phyloP scores from a whole-genome alignment of 2,888 invertebrate species.

The Diarsia rubi region DNA sequence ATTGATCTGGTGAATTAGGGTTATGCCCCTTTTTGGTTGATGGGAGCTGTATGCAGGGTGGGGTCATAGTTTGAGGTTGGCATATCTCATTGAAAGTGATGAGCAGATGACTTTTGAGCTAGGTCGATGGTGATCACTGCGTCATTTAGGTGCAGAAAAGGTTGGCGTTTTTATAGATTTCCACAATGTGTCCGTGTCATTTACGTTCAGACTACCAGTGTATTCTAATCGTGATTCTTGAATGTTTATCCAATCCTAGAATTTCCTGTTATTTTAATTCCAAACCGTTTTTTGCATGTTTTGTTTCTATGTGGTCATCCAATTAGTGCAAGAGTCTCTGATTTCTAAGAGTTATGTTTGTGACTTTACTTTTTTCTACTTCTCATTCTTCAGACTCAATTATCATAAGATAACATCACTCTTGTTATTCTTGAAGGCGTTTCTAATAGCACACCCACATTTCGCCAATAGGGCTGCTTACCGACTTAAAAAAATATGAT shows the following conservation, averaged over 20 bases:
- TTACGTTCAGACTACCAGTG: neutral
- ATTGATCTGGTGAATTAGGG: slow-evolving; percentile 34
- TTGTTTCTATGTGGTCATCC: neutral
- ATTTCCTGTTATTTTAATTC: neutral
- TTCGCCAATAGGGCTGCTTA: too few species aligned
- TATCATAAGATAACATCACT: neutral
- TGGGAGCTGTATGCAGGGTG: neutral
- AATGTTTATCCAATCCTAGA: neutral
- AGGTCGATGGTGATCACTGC: neutral
- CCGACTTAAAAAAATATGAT: too few species aligned
- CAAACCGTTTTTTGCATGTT: neutral
- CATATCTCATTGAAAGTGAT: slow-evolving; percentile 15
- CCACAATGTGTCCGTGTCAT: neutral
- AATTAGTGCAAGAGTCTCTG: too few species aligned
- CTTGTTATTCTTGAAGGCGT: neutral
- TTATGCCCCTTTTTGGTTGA: slow-evolving; percentile 39
- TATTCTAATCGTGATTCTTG: neutral
- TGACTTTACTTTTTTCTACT: neutral
- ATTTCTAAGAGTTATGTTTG: neutral
- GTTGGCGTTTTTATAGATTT: too few species aligned
- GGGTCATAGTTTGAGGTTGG: slow-evolving; percentile 15
- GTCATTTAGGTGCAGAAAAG: neutral
- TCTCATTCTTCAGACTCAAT: neutral
- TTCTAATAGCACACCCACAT: too few species aligned
- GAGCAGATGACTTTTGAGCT: neutral